Evolutionary conservation across 1,140 invertebrate species (phyloP).

Genomic region (Drosophila pectinifera): DNA sequence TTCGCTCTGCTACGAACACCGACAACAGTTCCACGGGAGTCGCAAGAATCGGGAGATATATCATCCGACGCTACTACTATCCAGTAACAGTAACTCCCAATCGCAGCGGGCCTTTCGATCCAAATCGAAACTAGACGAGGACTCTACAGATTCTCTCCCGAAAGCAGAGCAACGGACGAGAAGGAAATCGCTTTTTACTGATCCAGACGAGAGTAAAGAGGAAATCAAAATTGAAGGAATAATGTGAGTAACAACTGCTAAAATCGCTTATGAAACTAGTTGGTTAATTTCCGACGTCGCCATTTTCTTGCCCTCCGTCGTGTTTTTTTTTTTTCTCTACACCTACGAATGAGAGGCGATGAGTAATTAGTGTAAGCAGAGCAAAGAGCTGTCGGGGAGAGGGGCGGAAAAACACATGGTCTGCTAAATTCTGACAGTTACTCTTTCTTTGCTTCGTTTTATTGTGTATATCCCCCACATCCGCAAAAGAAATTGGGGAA

Average conservation of each 20-base stretch:
- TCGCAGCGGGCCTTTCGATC: conserved; percentile 66
- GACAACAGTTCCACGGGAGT: conserved; percentile 72
- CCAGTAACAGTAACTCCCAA: conserved; percentile 29
- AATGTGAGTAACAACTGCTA: conserved; percentile 59
- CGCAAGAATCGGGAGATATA: conserved; percentile 50
- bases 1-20: conserved; percentile 74
- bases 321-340: conserved; percentile 67
- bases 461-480: conserved; percentile 28
- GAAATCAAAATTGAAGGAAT: conserved; percentile 77
- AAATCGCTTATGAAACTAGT: conserved; percentile 28
- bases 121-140: conserved; percentile 38
- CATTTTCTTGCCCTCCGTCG: conserved; percentile 65
- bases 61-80: conserved; percentile 36
- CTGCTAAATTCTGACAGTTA: conserved; percentile 37
- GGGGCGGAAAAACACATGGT: conserved; percentile 48
- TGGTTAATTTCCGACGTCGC: conserved; percentile 71
- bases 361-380: conserved; percentile 67
- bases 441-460: conserved; percentile 7
- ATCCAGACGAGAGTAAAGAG: conserved; percentile 66
- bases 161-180: conserved; percentile 53
- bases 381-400: background rate
- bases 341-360: conserved; percentile 61
- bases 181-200: conserved; percentile 65
- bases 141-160: conserved; percentile 39
- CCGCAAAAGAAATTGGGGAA: conserved; percentile 40